Evolutionary conservation across 2,888 invertebrate species (phyloP), one percentile per base, ranked within the genome.

Genomic region (Plemyria rubiginata): DNA sequence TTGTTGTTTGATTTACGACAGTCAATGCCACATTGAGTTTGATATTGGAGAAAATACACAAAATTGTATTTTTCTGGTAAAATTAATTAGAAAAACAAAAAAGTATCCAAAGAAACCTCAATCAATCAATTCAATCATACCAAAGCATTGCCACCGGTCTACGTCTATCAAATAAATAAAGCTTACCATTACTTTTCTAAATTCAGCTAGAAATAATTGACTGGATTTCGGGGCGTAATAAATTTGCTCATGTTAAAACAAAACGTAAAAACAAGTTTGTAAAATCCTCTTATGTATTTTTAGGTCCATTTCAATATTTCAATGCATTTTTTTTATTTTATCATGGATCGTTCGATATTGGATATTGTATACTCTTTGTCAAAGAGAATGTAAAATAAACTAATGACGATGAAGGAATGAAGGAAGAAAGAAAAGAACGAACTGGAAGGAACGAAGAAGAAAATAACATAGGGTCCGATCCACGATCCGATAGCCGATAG

Each of bases 121-220:
- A n/a, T n/a, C n/a, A n/a, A n/a, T n/a, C n/a, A n/a, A n/a, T n/a
- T n/a, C n/a, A n/a, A 58, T 13, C 45, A 15, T 29, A 3, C 36
- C 15, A 29, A 49, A 49, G 76, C 74, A 73, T 82, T 80, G 78
- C 84, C 82, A 87, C 88, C 87, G 88, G 88, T 86, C 79, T n/a
- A 6, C 29, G 75, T 45, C 11, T 68, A 76, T 70, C 68, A 71
- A 77, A 36, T 59, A 70, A 66, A 73, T 64, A 71, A 65, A 72
- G 81, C 86, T 77, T 83, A 87, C 86, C 85, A 87, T 86, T 79
- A 86, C 84, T 64, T 84, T 80, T 82, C 56, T 41, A 68, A 54
- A 54, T 52, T 59, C 51, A 63, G 52, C 22, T 51, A 15, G 15
- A 29, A 53, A 45, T 16, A 22, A 38, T 38, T 3, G 32, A 41